A percentile compares a stretch with the other conserved stretches of the same genome.
Evolutionary conservation across 2,113 vertebrate species (phyloP).

Genomic region (Amphiprion ocellaris): DNA sequence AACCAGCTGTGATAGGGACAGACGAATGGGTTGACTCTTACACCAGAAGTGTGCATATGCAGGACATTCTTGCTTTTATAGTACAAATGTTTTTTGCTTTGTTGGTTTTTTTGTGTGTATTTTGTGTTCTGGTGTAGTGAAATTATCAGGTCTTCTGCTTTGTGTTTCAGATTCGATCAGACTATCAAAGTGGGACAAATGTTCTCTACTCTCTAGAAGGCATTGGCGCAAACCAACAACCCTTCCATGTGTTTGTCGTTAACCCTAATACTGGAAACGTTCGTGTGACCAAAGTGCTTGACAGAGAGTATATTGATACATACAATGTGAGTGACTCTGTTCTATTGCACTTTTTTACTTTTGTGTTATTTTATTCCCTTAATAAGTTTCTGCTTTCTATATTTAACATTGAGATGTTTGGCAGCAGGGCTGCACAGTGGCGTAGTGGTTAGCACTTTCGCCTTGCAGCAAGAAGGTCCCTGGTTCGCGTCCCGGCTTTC

Average conservation of each 20-base stretch:
- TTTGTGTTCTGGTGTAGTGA: not conserved
- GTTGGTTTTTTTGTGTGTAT: no score
- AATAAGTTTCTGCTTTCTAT: no score
- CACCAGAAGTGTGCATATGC: no score
- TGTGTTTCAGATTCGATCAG: conserved; percentile 90
- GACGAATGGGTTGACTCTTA: no score
- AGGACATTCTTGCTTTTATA: not conserved
- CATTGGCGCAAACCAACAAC: conserved; percentile 84
- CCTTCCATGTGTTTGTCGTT: conserved; percentile 89
- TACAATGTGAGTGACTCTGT: conserved; percentile 77
- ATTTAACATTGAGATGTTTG: no score
- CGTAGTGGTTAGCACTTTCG: no score
- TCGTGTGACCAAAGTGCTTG: conserved; percentile 87
- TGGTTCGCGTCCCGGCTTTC: no score
- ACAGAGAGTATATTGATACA: conserved; percentile 82
- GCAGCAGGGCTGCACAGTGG: no score
- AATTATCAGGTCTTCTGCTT: not conserved
- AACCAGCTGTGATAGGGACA: no score
- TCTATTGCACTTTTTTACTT: not conserved
- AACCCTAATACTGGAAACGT: conserved; percentile 86
- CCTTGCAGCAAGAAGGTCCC: no score
- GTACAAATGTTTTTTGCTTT: no score
- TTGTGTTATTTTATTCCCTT: not conserved
- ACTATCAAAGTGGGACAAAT: conserved; percentile 67
- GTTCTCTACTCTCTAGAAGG: conserved; percentile 88